Evolutionary conservation across 2,797 vertebrate genomes (phyloP).

Genomic region (Carapus acus): DNA sequence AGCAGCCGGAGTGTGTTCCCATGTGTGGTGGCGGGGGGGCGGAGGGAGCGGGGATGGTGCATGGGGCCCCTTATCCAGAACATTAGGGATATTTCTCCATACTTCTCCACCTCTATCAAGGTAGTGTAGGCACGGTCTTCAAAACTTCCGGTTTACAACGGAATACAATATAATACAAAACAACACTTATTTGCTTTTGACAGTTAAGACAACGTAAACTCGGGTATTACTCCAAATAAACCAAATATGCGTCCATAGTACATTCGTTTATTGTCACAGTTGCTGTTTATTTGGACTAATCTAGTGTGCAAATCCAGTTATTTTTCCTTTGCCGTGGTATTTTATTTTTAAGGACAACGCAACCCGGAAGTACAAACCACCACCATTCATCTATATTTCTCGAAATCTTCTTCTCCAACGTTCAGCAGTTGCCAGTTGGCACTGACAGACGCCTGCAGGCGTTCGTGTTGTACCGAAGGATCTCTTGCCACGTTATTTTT

Average conservation of each 20-base stretch:
- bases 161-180: conserved; percentile 20
- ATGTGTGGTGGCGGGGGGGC: not conserved
- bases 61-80: conserved; percentile 54
- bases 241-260: no score
- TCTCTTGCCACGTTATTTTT: not conserved
- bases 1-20: no score
- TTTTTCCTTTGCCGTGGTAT: not conserved
- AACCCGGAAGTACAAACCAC: conserved; percentile 8
- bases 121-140: accelerated
- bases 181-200: no score
- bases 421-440: conserved; percentile 52
- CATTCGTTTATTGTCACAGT: no score
- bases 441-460: conserved; percentile 40
- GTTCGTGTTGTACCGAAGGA: not conserved
- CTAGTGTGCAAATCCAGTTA: not conserved
- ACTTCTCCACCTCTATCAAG: conserved; percentile 19
- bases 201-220: no score
- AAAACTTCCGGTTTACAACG: conserved; percentile 25
- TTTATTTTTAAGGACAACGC: conserved; percentile 28
- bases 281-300: no score
- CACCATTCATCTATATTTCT: accelerated
- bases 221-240: not conserved
- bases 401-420: not conserved
- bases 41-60: conserved; percentile 13
- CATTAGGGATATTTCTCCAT: conserved; percentile 52